phyloP scores from a whole-genome alignment of 2,113 vertebrate genomes.

The Tor tambroides region DNA sequence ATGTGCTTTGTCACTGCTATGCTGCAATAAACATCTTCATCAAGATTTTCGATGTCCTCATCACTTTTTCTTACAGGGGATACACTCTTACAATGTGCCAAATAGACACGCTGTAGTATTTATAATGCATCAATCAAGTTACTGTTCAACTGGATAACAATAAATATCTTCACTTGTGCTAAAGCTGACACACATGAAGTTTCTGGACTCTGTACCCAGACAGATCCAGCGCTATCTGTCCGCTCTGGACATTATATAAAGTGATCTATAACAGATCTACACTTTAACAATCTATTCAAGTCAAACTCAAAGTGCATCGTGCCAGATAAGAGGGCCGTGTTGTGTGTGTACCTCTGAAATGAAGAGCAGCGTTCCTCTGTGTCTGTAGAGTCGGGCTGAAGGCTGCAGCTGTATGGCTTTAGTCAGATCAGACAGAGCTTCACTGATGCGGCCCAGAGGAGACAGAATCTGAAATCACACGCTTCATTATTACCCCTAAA shows the following conservation, averaged over 20 bases:
- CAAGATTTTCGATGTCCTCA: no score
- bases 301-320: background rate
- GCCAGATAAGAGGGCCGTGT: background rate
- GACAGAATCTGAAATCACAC: conserved; percentile 84
- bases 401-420: conserved; percentile 95
- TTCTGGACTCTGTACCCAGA: background rate
- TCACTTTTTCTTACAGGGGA: no score
- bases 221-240: background rate
- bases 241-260: background rate
- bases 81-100: background rate
- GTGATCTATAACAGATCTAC: background rate
- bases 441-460: conserved; percentile 91
- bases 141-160: background rate
- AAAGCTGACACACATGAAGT: background rate
- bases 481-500: background rate
- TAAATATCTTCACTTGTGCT: background rate
- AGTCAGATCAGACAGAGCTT: conserved; percentile 91
- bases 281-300: background rate
- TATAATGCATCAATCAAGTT: background rate
- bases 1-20: no score
- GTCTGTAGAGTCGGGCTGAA: conserved; percentile 91
- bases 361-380: conserved; percentile 93
- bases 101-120: background rate
- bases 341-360: conserved; percentile 87
- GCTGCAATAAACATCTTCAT: no score